These are phyloP conservation scores for Tinea trinotella DNA, from an alignment of 2,888 invertebrate species.

Conservation along the genomic window DNA sequence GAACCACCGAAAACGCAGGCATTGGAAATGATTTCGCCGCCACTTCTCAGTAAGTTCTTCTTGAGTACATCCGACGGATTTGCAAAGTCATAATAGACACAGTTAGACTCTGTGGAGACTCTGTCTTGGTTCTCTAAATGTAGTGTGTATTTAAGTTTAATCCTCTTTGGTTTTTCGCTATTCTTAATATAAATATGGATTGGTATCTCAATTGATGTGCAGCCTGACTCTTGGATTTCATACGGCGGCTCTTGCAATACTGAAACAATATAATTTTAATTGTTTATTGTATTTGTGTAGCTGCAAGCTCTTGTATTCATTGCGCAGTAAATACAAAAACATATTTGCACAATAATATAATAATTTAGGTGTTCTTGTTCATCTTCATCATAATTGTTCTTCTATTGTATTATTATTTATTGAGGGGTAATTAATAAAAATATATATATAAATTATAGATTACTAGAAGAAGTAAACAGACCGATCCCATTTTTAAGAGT, in stretches of 20 bases:
- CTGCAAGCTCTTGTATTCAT: no score
- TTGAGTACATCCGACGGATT: constrained; percentile 53
- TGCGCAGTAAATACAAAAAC: no score
- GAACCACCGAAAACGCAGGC: constrained; percentile 30
- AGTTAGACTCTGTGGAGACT: constrained; percentile 49
- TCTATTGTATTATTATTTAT: no score
- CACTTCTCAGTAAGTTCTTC: constrained; percentile 51
- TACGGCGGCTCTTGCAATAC: constrained; percentile 66
- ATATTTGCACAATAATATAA: no score
- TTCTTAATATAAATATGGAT: constrained; percentile 64
- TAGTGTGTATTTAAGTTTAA: constrained; percentile 54
- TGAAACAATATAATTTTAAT: constrained; percentile 30
- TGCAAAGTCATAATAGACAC: constrained; percentile 57
- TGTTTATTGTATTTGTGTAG: not conserved
- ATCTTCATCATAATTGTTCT: no score
- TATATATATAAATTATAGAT: no score
- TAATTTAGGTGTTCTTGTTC: no score
- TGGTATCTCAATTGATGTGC: constrained; percentile 59
- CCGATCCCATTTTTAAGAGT: no score
- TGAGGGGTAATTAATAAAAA: no score
- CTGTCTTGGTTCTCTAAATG: constrained; percentile 53
- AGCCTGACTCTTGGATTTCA: constrained; percentile 65
- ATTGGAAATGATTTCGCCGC: constrained; percentile 43
- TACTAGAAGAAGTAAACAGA: no score
- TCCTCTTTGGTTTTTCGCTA: constrained; percentile 52